Conservation (phyloP, 2,113 vertebrate species). For the Puma concolor region DNA sequence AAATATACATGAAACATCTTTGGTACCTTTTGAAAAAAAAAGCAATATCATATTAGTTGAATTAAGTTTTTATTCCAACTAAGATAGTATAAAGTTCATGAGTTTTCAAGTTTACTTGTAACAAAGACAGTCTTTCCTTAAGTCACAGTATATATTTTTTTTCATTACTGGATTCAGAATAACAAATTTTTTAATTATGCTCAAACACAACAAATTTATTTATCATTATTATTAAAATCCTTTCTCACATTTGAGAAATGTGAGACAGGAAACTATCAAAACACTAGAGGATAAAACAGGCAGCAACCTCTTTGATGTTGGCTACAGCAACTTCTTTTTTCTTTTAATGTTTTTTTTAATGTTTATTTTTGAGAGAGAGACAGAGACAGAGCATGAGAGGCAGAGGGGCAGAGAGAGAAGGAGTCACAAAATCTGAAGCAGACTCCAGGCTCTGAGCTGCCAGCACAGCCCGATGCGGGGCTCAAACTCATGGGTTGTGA, state of each 20-base stretch:
- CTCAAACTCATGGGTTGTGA: no score
- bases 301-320: no score
- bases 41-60: background rate
- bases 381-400: no score
- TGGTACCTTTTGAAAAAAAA: background rate
- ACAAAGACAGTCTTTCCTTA: conserved; percentile 28
- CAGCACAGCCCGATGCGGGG: no score
- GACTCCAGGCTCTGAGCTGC: no score
- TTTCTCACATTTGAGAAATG: background rate
- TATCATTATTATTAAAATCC: background rate
- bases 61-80: background rate
- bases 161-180: conserved; percentile 12
- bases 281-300: no score
- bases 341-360: no score
- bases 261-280: no score
- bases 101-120: background rate
- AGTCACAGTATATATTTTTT: background rate
- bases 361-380: no score
- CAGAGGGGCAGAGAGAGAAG: no score
- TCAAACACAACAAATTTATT: background rate
- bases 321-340: no score
- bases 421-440: no score
- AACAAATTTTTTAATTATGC: conserved; percentile 11
- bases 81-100: background rate
- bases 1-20: background rate